phyloP scores from a whole-genome alignment of 2,113 vertebrate species.

The Plectropomus leopardus region DNA sequence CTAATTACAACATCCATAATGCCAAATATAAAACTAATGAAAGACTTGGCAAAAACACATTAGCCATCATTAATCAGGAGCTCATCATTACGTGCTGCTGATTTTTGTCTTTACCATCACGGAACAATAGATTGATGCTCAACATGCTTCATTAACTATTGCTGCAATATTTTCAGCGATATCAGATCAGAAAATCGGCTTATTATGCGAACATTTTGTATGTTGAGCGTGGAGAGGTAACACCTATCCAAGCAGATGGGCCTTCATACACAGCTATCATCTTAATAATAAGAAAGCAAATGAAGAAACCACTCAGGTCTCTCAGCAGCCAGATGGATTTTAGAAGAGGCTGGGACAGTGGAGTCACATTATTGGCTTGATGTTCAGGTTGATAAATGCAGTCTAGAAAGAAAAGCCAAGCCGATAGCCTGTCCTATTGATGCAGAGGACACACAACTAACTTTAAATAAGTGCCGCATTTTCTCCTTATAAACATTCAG shows the following conservation, averaged over 20 bases:
- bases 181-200: neutral
- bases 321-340: conserved; percentile 4
- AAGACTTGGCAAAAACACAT: conserved; percentile 28
- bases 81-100: neutral
- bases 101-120: conserved; percentile 6
- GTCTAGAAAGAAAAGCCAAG: neutral
- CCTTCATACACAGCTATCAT: neutral
- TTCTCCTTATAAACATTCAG: neutral
- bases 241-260: neutral
- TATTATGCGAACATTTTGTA: neutral
- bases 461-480: neutral
- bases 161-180: neutral
- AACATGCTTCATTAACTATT: fast-evolving
- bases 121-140: neutral
- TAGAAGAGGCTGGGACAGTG: neutral
- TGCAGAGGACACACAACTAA: conserved; percentile 10
- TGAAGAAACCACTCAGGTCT: conserved; percentile 6
- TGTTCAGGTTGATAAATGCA: conserved; percentile 17
- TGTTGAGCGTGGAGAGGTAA: neutral
- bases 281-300: conserved; percentile 2
- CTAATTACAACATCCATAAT: conserved; percentile 44
- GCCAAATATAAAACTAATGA: conserved; percentile 49
- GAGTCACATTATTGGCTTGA: neutral
- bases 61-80: conserved; percentile 35
- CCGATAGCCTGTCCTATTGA: conserved; percentile 8